Evolutionary conservation across 2,113 vertebrate genomes (phyloP).

Genomic region (Athene cunicularia): DNA sequence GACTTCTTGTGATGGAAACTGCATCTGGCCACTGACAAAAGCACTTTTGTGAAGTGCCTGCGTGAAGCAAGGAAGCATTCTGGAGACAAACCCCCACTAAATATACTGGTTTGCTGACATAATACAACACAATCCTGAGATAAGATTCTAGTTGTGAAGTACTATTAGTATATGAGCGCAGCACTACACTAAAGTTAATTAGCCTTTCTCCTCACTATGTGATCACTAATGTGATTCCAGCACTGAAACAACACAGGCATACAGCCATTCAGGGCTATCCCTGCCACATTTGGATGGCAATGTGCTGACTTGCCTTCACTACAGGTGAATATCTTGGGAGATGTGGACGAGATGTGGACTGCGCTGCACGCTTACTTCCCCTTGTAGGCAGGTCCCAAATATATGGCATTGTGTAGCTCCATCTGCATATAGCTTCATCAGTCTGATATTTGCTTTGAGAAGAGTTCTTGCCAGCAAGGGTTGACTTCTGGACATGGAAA

Average conservation of each 20-base stretch:
- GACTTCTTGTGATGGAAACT: not conserved
- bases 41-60: not conserved
- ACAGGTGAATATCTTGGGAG: not conserved
- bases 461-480: not conserved
- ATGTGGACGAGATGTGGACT: rapidly evolving
- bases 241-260: not conserved
- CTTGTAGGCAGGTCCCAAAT: not conserved
- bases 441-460: not conserved
- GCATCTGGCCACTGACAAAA: not conserved
- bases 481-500: not conserved
- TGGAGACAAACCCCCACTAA: not conserved
- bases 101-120: not conserved
- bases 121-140: not conserved
- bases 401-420: not conserved
- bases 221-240: not conserved
- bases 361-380: not conserved
- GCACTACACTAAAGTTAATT: not conserved
- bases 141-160: not conserved
- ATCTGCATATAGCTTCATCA: not conserved
- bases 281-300: not conserved
- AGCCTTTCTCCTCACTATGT: not conserved
- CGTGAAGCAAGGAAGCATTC: not conserved
- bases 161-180: not conserved
- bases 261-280: not conserved
- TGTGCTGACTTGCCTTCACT: not conserved